phyloP scores from a whole-genome alignment of 1,140 invertebrate species.

The Anadara kagoshimensis region DNA sequence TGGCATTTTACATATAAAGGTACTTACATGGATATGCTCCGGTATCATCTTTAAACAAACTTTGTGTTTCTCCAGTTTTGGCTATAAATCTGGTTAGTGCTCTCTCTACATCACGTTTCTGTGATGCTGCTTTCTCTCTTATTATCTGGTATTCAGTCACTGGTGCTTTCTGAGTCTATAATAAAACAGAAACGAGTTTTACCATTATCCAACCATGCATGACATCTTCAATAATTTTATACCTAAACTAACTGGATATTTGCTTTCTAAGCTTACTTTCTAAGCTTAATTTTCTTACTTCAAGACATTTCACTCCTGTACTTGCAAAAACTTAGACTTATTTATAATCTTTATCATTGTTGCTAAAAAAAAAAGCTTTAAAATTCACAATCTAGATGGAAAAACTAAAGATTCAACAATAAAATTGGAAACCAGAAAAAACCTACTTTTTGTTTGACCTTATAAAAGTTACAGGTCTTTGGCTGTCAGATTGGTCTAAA shows the following conservation, averaged over 20 bases:
- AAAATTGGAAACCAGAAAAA: too few species aligned
- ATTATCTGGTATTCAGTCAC: slow-evolving; percentile 98
- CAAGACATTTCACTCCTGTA: too few species aligned
- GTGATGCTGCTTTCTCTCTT: slow-evolving; percentile 89
- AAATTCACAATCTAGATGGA: too few species aligned
- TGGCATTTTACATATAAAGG: neutral
- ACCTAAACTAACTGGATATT: neutral
- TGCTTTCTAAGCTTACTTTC: too few species aligned
- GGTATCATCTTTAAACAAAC: slow-evolving; percentile 88
- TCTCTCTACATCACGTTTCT: slow-evolving; percentile 94
- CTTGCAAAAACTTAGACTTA: too few species aligned
- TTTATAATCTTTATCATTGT: too few species aligned
- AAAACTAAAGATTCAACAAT: too few species aligned
- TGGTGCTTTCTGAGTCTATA: slow-evolving; percentile 95
- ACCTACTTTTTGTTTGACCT: too few species aligned
- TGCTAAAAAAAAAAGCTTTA: too few species aligned
- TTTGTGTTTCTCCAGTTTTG: slow-evolving; percentile 93
- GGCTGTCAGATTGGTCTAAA: too few species aligned
- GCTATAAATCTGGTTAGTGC: slow-evolving; percentile 95
- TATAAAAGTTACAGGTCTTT: too few species aligned
- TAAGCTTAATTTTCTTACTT: too few species aligned
- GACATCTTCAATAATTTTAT: neutral
- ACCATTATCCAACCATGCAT: neutral
- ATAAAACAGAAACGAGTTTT: slow-evolving; percentile 44
- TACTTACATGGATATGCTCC: slow-evolving; percentile 66